Conservation (phyloP, 2,797 vertebrate species). For the Sorex maritimensis region DNA sequence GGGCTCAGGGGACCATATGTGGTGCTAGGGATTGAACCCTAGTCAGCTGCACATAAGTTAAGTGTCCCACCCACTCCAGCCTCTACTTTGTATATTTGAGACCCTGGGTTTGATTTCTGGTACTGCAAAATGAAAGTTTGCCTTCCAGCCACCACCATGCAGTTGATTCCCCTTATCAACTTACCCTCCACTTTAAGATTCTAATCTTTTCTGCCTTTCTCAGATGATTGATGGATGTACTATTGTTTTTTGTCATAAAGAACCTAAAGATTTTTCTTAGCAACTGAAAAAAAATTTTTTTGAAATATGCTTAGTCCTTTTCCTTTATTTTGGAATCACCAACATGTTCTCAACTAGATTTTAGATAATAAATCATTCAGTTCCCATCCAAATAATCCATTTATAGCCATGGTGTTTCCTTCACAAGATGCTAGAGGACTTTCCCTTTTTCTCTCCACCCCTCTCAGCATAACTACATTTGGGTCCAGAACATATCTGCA, state of each 20-base stretch:
- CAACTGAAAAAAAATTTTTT: constrained; percentile 21
- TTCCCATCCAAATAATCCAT: constrained; percentile 47
- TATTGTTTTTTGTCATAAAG: constrained; percentile 46
- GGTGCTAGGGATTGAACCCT: no score
- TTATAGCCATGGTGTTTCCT: constrained; percentile 46
- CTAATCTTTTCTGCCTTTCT: constrained; percentile 12
- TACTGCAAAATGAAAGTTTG: background rate
- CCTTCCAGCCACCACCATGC: background rate
- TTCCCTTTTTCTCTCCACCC: constrained; percentile 18
- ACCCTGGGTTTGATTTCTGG: background rate
- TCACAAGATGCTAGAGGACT: constrained; percentile 66
- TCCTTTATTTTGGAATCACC: constrained; percentile 56
- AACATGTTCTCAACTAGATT: constrained; percentile 42
- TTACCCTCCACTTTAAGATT: background rate
- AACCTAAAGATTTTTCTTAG: constrained; percentile 53
- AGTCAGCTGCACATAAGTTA: no score
- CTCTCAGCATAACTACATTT: constrained; percentile 95
- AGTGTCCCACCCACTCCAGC: no score
- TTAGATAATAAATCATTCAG: constrained; percentile 15
- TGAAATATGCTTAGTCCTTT: constrained; percentile 42
- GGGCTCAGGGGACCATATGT: no score
- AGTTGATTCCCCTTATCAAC: background rate
- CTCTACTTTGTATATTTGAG: background rate
- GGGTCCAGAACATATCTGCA: constrained; percentile 98
- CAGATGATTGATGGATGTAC: background rate